Conservation (phyloP, 2,888 invertebrate genomes). For the Drosophila neutralis region DNA sequence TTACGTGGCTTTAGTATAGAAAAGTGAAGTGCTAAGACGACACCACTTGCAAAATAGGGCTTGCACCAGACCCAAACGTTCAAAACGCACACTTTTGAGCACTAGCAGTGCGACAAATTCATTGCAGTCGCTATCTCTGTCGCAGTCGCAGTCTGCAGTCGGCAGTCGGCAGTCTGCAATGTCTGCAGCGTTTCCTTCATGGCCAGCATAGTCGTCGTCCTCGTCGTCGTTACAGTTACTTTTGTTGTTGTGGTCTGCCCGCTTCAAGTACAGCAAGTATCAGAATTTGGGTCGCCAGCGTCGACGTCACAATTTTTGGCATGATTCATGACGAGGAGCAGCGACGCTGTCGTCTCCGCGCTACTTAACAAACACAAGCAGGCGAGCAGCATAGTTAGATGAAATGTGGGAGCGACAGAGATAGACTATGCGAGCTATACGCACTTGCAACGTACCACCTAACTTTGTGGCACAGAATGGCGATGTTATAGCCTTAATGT, state of each 20-base stretch:
- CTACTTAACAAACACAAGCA: conserved; percentile 66
- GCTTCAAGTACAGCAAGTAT: conserved; percentile 57
- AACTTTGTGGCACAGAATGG: conserved; percentile 36
- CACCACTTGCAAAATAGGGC: conserved; percentile 67
- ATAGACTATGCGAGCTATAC: conserved; percentile 17
- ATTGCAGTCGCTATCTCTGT: conserved; percentile 51
- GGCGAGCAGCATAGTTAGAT: conserved; percentile 4
- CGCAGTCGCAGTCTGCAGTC: conserved; percentile 11
- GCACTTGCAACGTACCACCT: conserved; percentile 38
- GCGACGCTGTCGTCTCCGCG: conserved; percentile 52
- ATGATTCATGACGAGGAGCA: conserved; percentile 68
- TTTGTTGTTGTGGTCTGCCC: conserved; percentile 39
- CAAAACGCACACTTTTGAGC: conserved; percentile 42
- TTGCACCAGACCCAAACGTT: conserved; percentile 29
- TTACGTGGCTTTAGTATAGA: conserved; percentile 74
- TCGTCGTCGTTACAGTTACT: conserved; percentile 19
- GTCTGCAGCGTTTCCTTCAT: conserved; percentile 59
- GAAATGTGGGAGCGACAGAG: not conserved
- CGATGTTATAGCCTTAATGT: conserved; percentile 37
- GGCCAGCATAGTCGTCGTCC: conserved; percentile 46
- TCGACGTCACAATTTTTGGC: conserved; percentile 70
- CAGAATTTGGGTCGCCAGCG: conserved; percentile 69
- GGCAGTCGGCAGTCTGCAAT: conserved; percentile 31
- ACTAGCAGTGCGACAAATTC: conserved; percentile 67
- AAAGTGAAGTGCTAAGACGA: conserved; percentile 72